Percentiles rank a stretch among this genome's conserved stretches.
These are phyloP conservation scores for Tenthredo mesomela DNA, from an alignment of 2,888 invertebrate species.

Conservation along the genomic window DNA sequence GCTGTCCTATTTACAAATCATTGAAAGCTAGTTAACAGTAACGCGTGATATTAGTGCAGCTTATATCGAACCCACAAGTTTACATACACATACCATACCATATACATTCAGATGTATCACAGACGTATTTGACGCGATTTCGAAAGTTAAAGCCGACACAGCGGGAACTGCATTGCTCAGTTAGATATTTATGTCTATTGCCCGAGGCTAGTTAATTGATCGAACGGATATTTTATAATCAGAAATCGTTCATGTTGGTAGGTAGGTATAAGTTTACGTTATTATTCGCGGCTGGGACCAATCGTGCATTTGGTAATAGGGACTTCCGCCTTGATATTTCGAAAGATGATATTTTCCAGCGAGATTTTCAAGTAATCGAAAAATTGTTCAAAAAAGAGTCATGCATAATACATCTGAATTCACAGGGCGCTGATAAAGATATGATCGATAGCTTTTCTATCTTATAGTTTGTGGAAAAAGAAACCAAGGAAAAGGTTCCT, in stretches of 20 bases:
- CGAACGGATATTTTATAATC: conserved; percentile 42
- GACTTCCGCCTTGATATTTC: not conserved
- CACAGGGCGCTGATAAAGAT: not conserved
- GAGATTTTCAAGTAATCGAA: not conserved
- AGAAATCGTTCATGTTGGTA: conserved; percentile 4
- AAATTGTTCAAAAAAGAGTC: not conserved
- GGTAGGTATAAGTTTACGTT: not conserved
- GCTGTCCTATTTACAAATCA: conserved; percentile 52
- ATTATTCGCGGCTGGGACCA: not conserved
- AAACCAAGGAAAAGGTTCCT: not conserved
- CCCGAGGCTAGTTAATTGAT: conserved; percentile 41
- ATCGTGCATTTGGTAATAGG: not conserved
- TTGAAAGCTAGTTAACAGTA: conserved; percentile 50
- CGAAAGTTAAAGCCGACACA: conserved; percentile 37
- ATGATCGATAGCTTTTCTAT: conserved; percentile 13
- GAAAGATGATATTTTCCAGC: conserved; percentile 1
- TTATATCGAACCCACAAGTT: not conserved
- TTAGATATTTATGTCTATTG: conserved; percentile 17
- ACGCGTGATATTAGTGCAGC: conserved; percentile 25
- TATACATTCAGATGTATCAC: not conserved
- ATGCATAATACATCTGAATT: not conserved
- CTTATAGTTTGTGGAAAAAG: not conserved
- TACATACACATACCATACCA: not conserved
- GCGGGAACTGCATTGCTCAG: conserved; percentile 23
- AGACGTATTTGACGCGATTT: conserved; percentile 36